Base-by-base conservation (phyloP, 2,888 invertebrate species). In the Agrotis ipsilon region DNA sequence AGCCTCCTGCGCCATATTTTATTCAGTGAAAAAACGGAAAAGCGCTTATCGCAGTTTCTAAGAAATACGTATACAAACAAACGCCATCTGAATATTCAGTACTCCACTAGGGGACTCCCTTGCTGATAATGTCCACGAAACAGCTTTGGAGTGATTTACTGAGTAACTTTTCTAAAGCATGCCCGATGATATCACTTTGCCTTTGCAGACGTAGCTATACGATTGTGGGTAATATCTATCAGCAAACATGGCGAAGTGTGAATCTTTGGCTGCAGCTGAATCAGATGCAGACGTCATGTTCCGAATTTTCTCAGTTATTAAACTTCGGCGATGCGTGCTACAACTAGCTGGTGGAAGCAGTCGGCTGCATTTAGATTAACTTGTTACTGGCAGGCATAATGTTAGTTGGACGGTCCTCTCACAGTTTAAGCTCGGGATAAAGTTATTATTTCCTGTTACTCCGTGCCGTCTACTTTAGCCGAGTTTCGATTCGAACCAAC, bases 381-480 rank as follows among this genome's bases (percentile, higher is more conserved):
- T 96, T 96, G 96, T 95, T 95, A 95, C 94, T 93, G 91, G 94
- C 95, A 95, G 94, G 92, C 95, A 95, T 94, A 94, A 94, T 95
- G 95, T 94, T 95, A 94, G 94, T 94, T 91, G 93, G 94, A 89
- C 94, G 92, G 93, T 94, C 93, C 92, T 93, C 92, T 91, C 89
- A 86, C 92, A 93, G 94, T 93, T 93, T 92, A 91, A 93, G 92
- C 93, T 91, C 83, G 87, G 92, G 92, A 95, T 94, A 93, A 96
- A 96, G 94, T 96, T 96, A 96, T 95, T 95, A 95, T 95, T 96
- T 95, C 96, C 94, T 92, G 94, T 92, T 94, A 94, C 92, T 92
- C 91, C 79, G 90, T 89, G 89, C 91, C 92, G 93, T 92, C 92
- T 93, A 94, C 94, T 95, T 93, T 92, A 93, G 91, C 92, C 88